Evolutionary conservation across 2,113 vertebrate genomes (phyloP).

Genomic region (Sebastes schlegelii): DNA sequence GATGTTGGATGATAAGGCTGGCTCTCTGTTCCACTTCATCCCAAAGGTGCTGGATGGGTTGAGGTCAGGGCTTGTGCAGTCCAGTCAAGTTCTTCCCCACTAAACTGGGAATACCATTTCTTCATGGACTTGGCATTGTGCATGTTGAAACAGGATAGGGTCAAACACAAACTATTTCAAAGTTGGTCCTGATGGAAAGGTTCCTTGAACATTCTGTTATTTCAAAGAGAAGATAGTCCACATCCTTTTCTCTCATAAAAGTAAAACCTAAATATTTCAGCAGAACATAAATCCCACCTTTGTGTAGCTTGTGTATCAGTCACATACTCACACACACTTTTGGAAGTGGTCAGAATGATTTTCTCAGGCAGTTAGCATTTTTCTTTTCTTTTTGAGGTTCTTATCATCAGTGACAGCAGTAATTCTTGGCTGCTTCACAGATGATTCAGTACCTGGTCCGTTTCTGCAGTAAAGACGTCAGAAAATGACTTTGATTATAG

Average conservation of each 20-base stretch:
- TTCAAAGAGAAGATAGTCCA: not conserved
- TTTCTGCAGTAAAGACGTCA: not conserved
- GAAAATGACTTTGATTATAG: not conserved
- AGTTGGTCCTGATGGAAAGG: not conserved
- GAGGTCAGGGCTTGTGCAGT: not conserved
- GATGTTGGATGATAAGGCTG: not conserved
- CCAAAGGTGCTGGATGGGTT: not conserved
- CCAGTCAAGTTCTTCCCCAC: not conserved
- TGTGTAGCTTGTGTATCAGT: not conserved
- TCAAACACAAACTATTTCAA: not conserved
- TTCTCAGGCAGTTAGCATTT: not conserved
- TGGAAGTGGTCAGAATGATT: not conserved
- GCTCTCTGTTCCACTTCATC: not conserved
- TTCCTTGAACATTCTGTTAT: not conserved
- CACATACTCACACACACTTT: not conserved
- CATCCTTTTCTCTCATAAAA: not conserved
- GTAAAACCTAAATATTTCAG: not conserved
- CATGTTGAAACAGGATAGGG: not conserved
- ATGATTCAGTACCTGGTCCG: not conserved
- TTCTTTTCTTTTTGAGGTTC: not conserved
- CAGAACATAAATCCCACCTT: not conserved
- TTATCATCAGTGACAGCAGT: no score
- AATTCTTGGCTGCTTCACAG: not conserved
- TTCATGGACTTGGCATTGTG: not conserved
- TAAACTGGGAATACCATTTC: not conserved